Percentiles rank a stretch among this genome's conserved stretches.
Conservation (phyloP, 1,140 invertebrate genomes). For the Bombus waltoni region DNA sequence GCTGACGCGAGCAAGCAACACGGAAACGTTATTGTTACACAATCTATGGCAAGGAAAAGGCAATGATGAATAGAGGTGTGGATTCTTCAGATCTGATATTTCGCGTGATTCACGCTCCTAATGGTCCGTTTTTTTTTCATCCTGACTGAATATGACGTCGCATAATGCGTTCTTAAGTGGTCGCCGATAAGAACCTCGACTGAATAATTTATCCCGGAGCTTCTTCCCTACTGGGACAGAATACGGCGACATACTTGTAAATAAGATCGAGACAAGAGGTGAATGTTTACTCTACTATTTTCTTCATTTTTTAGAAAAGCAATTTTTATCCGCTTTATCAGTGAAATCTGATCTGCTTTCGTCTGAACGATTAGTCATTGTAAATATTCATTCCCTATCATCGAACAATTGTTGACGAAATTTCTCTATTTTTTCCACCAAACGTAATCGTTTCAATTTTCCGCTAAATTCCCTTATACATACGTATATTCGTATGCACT, state of each 20-base stretch:
- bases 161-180: conserved; percentile 11
- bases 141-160: not conserved
- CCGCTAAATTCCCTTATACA: not conserved
- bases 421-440: no score
- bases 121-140: conserved; percentile 1
- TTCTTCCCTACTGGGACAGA: not conserved
- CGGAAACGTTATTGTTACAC: not conserved
- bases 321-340: no score
- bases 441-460: not conserved
- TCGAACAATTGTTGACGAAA: no score
- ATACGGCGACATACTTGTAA: not conserved
- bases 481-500: no score
- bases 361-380: no score
- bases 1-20: not conserved
- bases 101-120: conserved; percentile 11
- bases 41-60: not conserved
- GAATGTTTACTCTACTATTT: not conserved
- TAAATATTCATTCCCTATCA: no score
- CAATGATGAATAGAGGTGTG: not conserved
- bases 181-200: not conserved
- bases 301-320: no score
- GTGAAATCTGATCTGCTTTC: no score
- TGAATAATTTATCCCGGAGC: conserved; percentile 2
- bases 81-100: not conserved
- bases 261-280: not conserved